Base-by-base conservation (phyloP, 1,140 invertebrate species). In the Rhopalosiphum maidis region DNA sequence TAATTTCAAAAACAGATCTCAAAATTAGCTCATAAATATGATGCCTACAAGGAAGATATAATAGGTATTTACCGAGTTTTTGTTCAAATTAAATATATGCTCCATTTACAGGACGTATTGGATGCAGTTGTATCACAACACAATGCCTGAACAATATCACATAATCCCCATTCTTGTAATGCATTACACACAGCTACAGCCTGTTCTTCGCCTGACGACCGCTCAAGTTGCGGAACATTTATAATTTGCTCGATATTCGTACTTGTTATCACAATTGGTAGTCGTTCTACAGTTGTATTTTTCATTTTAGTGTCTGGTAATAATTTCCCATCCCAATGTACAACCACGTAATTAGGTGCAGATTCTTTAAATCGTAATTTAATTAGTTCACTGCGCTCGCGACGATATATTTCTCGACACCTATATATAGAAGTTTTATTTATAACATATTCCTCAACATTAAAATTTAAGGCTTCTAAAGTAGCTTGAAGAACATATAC, bases 281-380 rank as follows among this genome's bases (percentile, higher is more conserved):
- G 90, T n/a, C 93, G 23, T 60, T 94, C 91, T 11, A 86, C 51
- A 55, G 46, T 86, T 91, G 25, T 30, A 48, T 87, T 93, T 85
- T 23, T 68, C 4, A 43, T 48, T 86, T 55, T 86, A 86, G 94
- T 93, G 93, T 90, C 93, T 82, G 83, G 92, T 23, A 94, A 90
- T 37, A 94, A 83, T 93, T 94, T 95, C 91, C 94, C 94, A 94
- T 94, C 94, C 94, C 94, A 94, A 83, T 94, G 94, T 48, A 94
- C 21, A 55, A 94, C 94, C 41, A 91, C 55, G 94, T 87, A 77
- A 91, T 88, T 83, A 82, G 55, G 94, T 60, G 21, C 7, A 37
- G 88, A 90, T 90, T 90, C n/a, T 55, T 90, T 35, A 55, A 90
- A 90, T 55, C 25, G 51, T 90, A 90, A 90, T 90, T 90, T 55